Evolutionary conservation across 2,113 vertebrate genomes (phyloP).

Genomic region (Larimichthys crocea): DNA sequence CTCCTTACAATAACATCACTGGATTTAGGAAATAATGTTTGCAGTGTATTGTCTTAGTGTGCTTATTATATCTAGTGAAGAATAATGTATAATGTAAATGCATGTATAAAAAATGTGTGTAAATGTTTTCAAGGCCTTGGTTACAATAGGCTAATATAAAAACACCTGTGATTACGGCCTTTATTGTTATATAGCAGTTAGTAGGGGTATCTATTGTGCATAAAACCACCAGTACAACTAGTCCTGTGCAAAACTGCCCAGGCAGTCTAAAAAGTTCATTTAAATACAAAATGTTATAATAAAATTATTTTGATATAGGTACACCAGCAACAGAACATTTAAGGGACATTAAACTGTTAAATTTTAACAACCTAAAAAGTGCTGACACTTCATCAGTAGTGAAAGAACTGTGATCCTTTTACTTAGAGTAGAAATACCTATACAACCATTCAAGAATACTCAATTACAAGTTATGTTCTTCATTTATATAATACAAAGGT

Average conservation of each 20-base stretch:
- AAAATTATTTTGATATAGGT: neutral
- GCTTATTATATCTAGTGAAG: neutral
- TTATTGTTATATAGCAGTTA: neutral
- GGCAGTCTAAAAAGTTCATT: no score
- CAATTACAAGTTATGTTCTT: neutral
- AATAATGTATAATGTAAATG: neutral
- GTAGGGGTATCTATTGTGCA: no score
- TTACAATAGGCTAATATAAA: neutral
- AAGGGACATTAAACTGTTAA: neutral
- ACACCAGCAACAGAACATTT: neutral
- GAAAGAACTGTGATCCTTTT: neutral
- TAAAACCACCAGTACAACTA: neutral
- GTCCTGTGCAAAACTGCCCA: neutral
- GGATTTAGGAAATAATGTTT: neutral
- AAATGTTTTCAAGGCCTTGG: neutral
- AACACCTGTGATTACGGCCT: neutral
- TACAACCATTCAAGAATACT: neutral
- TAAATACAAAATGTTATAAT: no score
- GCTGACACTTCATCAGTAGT: no score
- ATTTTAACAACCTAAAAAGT: no score
- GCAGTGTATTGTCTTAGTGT: neutral
- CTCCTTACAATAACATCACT: neutral
- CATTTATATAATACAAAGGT: no score
- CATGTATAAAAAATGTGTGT: neutral
- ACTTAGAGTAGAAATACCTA: neutral